Base-by-base conservation (phyloP, 2,888 invertebrate genomes). In the Danaus chrysippus region DNA sequence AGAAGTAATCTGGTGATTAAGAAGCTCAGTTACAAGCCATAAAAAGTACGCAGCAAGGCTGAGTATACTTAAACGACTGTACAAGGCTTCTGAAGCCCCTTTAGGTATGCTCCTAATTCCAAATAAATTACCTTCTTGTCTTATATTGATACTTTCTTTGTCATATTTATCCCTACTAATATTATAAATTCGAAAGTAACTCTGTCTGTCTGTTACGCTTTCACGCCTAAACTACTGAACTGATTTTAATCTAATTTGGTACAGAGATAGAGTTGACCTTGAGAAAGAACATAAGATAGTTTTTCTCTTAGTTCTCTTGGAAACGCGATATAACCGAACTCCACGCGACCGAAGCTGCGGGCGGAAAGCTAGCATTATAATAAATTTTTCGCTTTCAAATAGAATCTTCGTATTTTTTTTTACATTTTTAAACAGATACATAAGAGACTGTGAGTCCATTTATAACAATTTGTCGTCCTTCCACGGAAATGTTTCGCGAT, bases 51-150 rank as follows among this genome's bases (percentile, higher is more conserved):
- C 61, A 55, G 63, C 60, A 61, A 66, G 62, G 68, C 61, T 64
- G 56, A 63, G 54, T 54, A 63, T 62, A 15, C 59, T 52, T 70
- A 69, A 67, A 62, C 59, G 64, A 61, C 66, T 68, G 59, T 64
- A 54, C 53, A 54, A 17, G 70, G 69, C 67, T 70, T 70, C 67
- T 17, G 69, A 70, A 70, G 70, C 70, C 70, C 57, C 57, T 61
- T 63, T 46, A 42, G 61, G 59, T 46, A 56, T 59, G 52, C 17
- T 54, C 57, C 59, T 63, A 61, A 67, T 63, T 63, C 63, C 53
- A 57, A 57, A 15, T 57, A 59, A 59, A 60, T 63, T 63, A 44
- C 42, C 42, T 46, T 23, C 42, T n/a, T 46, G 44, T 55, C 44
- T 54, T 44, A 54, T 49, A 49, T n/a, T 49, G 49, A 17, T 53